Percentiles rank a stretch among this genome's conserved stretches.
These are phyloP conservation scores for Lymantria monacha DNA, from an alignment of 2,888 invertebrate genomes.

Conservation along the genomic window DNA sequence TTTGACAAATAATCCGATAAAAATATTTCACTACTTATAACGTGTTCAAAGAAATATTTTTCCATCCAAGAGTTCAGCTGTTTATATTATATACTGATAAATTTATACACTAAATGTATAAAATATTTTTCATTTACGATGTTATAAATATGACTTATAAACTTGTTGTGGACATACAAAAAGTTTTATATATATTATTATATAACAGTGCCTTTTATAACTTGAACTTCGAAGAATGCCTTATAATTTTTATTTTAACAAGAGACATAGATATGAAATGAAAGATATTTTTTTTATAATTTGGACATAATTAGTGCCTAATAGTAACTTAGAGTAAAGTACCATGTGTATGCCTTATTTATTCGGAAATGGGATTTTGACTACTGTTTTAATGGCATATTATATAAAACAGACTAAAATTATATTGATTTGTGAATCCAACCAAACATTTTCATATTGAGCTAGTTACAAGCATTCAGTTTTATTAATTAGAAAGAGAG, in stretches of 20 bases:
- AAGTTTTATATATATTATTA: background rate
- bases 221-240: conserved; percentile 33
- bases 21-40: too few relatives aligned
- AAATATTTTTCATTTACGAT: background rate
- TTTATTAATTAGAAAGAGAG: too few relatives aligned
- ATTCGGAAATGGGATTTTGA: conserved; percentile 16
- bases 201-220: conserved; percentile 32
- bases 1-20: too few relatives aligned
- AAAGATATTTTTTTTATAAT: conserved; percentile 38
- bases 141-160: background rate
- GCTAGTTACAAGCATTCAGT: too few relatives aligned
- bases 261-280: conserved; percentile 13
- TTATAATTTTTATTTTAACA: conserved; percentile 35
- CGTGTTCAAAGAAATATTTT: background rate
- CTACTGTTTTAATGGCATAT: too few relatives aligned
- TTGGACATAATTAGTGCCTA: conserved; percentile 45
- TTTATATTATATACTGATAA: background rate
- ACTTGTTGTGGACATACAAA: background rate
- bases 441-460: too few relatives aligned
- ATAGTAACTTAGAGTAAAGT: conserved; percentile 34
- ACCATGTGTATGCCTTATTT: conserved; percentile 46
- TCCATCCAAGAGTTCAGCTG: background rate
- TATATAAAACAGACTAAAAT: too few relatives aligned
- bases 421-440: too few relatives aligned
- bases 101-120: background rate